Evolutionary conservation across 2,797 vertebrate genomes (phyloP), one percentile per base, ranked within the genome.

Genomic region (Leucoraja ocellata): DNA sequence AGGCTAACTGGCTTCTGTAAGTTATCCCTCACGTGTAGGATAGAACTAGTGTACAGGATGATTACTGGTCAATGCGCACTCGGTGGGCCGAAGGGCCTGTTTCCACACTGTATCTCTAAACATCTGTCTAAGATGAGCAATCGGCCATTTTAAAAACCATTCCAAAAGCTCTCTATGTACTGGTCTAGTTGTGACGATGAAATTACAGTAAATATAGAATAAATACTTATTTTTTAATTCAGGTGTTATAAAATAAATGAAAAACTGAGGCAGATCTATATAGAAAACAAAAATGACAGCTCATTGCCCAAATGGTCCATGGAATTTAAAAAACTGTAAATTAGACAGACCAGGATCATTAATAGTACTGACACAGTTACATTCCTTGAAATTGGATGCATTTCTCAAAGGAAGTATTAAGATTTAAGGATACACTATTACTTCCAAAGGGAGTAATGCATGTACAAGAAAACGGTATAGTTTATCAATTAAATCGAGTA

Each of bases 401-500:
- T 92, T 92, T 92, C 90, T 92, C 90, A 92, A 76, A 92, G 90
- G 90, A 92, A 92, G 90, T 92, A 92, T 92, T 92, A 92, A 54
- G 90, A 92, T 92, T 92, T 92, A 92, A 92, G 90, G 90, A 92
- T 92, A 76, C 90, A 76, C 65, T 92, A 92, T 76, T 92, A 92
- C 90, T 76, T 92, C 90, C 90, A 92, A 92, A 92, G 90, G 90
- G 90, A 92, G 71, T 92, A 92, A 54, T 76, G 71, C 36, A 92
- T 92, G 32, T 92, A 58, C 68, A 92, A 76, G 71, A 92, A 92
- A 92, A 71, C 25, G 4, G 68, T 76, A 61, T 28, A 74, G 39
- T 92, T 92, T 92, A 92, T 92, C 90, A 92, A 92, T 92, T 92
- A 92, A 92, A 92, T 92, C 90, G 73, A 92, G 90, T n/a, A 92